phyloP scores from a whole-genome alignment of 2,888 invertebrate genomes.

The Rhopalosiphum nymphaeae region DNA sequence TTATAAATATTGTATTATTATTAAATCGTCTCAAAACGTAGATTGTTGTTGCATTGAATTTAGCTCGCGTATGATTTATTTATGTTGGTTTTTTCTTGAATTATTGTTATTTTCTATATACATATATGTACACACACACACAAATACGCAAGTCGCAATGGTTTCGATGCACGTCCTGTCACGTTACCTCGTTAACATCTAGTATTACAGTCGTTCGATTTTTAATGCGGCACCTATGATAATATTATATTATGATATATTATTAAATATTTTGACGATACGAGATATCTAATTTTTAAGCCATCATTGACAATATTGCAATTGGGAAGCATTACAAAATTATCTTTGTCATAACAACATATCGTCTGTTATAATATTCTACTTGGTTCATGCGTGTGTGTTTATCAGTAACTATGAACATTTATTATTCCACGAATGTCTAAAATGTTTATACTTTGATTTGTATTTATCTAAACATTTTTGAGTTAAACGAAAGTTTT shows the following conservation, averaged over 20 bases:
- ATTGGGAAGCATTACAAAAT: not conserved
- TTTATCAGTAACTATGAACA: not conserved
- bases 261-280: not conserved
- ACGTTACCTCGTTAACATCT: not conserved
- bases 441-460: not conserved
- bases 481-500: not conserved
- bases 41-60: not conserved
- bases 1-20: not conserved
- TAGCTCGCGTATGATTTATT: not conserved
- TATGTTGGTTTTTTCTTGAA: not conserved
- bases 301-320: not conserved
- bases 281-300: not conserved
- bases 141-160: not conserved
- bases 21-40: not conserved
- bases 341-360: not conserved
- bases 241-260: not conserved
- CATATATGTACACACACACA: not conserved
- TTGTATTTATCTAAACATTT: not conserved
- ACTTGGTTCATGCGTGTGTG: not conserved
- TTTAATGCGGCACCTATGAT: not conserved
- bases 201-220: not conserved
- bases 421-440: not conserved
- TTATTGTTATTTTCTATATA: not conserved
- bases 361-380: not conserved
- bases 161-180: not conserved